Evolutionary conservation across 2,797 vertebrate genomes (phyloP).

Genomic region (Centropyge bicolor): DNA sequence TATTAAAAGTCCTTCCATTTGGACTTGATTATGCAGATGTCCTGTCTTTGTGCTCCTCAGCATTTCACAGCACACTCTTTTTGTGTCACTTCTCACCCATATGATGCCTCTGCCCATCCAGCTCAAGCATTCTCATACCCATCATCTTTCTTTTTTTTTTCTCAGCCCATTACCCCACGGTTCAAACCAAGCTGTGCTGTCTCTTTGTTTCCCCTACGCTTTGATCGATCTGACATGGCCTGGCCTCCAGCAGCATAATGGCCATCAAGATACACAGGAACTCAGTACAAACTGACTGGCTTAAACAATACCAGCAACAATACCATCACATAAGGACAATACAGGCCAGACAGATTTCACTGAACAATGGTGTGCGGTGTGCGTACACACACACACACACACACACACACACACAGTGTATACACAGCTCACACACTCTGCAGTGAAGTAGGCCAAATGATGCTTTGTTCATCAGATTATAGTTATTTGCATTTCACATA

Average conservation of each 20-base stretch:
- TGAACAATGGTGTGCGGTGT: constrained; percentile 58
- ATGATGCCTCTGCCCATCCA: constrained; percentile 37
- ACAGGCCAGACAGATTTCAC: constrained; percentile 66
- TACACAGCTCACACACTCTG: constrained; percentile 7
- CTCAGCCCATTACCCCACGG: constrained; percentile 55
- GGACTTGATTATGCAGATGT: constrained; percentile 29
- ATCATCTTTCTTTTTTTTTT: constrained; percentile 74
- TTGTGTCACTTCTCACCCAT: constrained; percentile 34
- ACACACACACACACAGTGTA: constrained; percentile 36
- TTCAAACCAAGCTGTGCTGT: constrained; percentile 66
- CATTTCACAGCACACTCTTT: constrained; percentile 31
- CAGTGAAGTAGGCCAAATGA: constrained; percentile 46
- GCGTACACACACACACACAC: constrained; percentile 26
- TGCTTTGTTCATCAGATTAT: constrained; percentile 51
- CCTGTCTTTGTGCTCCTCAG: constrained; percentile 17
- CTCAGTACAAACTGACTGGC: constrained; percentile 54
- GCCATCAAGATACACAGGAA: constrained; percentile 59
- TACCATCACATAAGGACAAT: constrained; percentile 70
- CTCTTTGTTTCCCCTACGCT: constrained; percentile 67
- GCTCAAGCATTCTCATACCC: constrained; percentile 27
- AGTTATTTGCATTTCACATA: constrained; percentile 56
- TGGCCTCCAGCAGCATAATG: constrained; percentile 54
- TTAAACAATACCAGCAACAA: constrained; percentile 71
- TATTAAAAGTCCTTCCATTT: constrained; percentile 1
- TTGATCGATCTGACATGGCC: constrained; percentile 65